Base-by-base conservation (phyloP, 2,797 vertebrate genomes). In the Poeciliopsis infans region DNA sequence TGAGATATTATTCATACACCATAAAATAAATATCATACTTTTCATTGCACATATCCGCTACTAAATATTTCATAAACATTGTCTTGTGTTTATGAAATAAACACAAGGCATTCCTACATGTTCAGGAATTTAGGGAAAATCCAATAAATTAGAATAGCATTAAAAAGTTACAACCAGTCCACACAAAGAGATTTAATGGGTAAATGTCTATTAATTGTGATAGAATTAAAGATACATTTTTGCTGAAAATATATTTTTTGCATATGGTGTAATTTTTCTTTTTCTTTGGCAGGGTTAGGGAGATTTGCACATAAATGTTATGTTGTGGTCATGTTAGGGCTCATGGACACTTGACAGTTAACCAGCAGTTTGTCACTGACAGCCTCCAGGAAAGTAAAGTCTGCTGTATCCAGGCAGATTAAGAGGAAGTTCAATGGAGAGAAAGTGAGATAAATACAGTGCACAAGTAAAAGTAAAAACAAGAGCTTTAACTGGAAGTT, bases 1-100 rank as follows among this genome's bases (percentile, higher is more conserved):
- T 57, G 28, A 64, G 18, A 36, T 71, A 33, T 47, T 39, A 2
- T 75, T 71, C 31, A 79, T 82, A 12, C 41, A 4, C 75, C 11
- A 45, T 45, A 2, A n/a, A 72, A 72, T 57, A 28, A 59, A 74
- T 53, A 46, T 70, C 2, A 18, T 36, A 74, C 49, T 59, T 7
- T 11, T 15, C 11, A 80, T 83, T 84, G 18, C 68, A 43, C 18
- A 79, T 18, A 59, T 39, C 25, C 57, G 10, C 28, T 73, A 61
- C 0, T 41, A 78, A 59, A 66, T 28, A 64, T 49, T 18, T 43
- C 12, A 28, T 5, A 5, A 74, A 77, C 51, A 74, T 2, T 76
- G 28, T 72, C 39, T 45, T 0, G 36, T 39, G 36, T 39, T 39
- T 39, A 39, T 39, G 5, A 39, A 39, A 39, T 39, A 4, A 39